phyloP scores from a whole-genome alignment of 2,888 invertebrate genomes.

The Drosophila hamatofila region DNA sequence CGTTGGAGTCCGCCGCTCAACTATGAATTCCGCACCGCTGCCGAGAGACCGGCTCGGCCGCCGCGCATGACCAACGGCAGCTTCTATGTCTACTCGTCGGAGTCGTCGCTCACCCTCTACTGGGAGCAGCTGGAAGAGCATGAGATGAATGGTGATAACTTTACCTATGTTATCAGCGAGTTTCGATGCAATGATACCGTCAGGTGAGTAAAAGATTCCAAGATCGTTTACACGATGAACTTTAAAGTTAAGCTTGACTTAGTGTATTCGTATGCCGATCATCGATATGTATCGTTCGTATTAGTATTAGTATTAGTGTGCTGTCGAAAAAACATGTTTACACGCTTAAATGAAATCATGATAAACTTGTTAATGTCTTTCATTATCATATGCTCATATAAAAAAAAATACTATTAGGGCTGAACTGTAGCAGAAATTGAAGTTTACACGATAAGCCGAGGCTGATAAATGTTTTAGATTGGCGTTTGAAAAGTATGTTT shows the following conservation, averaged over 20 bases:
- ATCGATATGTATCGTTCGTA: no score
- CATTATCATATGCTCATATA: background rate
- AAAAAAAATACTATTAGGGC: background rate
- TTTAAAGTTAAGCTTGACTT: background rate
- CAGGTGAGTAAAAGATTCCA: slow-evolving; percentile 62
- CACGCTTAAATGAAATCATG: background rate
- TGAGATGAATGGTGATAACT: slow-evolving; percentile 91
- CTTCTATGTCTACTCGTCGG: slow-evolving; percentile 88
- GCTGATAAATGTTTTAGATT: no score
- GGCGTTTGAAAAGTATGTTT: background rate
- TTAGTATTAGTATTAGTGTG: no score
- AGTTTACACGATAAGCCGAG: slow-evolving; percentile 5
- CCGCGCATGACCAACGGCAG: slow-evolving; percentile 91
- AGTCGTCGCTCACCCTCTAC: slow-evolving; percentile 89
- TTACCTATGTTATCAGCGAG: slow-evolving; percentile 88
- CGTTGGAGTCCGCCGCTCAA: slow-evolving; percentile 90
- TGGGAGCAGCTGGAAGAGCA: slow-evolving; percentile 91
- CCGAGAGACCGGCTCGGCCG: slow-evolving; percentile 87
- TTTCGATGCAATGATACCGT: slow-evolving; percentile 69
- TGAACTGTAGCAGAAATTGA: background rate
- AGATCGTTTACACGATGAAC: background rate
- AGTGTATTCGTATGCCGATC: no score
- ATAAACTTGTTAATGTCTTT: background rate
- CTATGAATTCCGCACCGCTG: slow-evolving; percentile 87
- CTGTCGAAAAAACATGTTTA: no score